Conservation (phyloP, 2,888 invertebrate species). For the Gisinianus flammeolus region DNA sequence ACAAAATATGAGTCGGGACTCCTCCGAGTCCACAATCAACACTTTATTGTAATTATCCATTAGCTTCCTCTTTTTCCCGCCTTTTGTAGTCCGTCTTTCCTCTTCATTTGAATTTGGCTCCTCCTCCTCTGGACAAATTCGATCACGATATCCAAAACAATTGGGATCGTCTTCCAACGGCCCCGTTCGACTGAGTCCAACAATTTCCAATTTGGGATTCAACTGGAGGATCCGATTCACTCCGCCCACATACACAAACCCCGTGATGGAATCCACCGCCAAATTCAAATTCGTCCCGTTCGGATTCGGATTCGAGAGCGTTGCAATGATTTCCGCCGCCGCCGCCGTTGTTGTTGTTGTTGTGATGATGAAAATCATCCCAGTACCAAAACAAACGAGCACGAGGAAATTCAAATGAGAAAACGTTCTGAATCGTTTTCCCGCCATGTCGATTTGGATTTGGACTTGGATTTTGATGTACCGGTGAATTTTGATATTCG, state of each 20-base stretch:
- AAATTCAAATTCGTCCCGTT: slow-evolving; percentile 8
- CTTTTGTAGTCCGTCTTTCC: not conserved
- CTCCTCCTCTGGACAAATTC: slow-evolving; percentile 8
- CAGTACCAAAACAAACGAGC: no score
- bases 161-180: slow-evolving; percentile 14
- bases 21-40: slow-evolving; percentile 8
- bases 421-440: no score
- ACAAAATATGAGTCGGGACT: slow-evolving; percentile 8
- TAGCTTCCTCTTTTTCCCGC: not conserved
- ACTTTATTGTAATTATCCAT: slow-evolving; percentile 23
- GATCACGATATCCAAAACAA: slow-evolving; percentile 14
- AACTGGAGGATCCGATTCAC: slow-evolving; percentile 22
- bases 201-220: slow-evolving; percentile 4
- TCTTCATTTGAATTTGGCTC: not conserved
- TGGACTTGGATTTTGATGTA: no score
- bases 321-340: no score
- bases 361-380: not conserved
- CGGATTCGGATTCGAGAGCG: not conserved
- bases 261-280: slow-evolving; percentile 5
- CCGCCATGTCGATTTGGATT: no score
- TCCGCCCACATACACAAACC: slow-evolving; percentile 8
- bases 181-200: not conserved
- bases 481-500: no score
- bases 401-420: no score
- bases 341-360: not conserved